These are phyloP conservation scores for Eupithecia exiguata DNA, from an alignment of 2,888 invertebrate species.

Conservation along the genomic window DNA sequence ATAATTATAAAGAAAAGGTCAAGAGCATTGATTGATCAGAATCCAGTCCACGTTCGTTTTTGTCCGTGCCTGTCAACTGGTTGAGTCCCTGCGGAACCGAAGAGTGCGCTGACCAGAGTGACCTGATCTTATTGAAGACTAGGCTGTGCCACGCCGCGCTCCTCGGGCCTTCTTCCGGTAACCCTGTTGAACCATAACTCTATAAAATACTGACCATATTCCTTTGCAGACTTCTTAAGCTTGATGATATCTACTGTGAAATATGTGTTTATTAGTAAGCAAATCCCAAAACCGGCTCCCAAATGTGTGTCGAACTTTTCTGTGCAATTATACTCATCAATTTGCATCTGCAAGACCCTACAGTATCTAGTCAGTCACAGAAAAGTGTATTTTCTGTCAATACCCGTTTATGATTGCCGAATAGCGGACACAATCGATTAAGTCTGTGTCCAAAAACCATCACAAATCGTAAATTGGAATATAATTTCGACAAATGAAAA, in stretches of 20 bases:
- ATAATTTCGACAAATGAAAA: slow-evolving; percentile 64
- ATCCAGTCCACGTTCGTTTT: slow-evolving; percentile 70
- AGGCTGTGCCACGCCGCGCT: slow-evolving; percentile 88
- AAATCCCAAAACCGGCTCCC: slow-evolving; percentile 12
- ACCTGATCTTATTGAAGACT: slow-evolving; percentile 94
- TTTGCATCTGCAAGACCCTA: neutral
- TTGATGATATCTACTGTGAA: neutral
- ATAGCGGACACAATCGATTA: slow-evolving; percentile 36
- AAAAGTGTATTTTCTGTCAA: slow-evolving; percentile 28
- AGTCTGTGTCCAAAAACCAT: slow-evolving; percentile 42
- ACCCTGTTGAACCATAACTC: slow-evolving; percentile 61
- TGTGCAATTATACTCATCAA: neutral
- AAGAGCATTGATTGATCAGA: slow-evolving; percentile 23
- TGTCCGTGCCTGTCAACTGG: slow-evolving; percentile 87
- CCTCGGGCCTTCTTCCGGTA: slow-evolving; percentile 78
- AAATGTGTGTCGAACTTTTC: slow-evolving; percentile 17
- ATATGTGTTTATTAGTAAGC: neutral
- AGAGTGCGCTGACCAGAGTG: slow-evolving; percentile 92
- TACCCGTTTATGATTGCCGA: slow-evolving; percentile 27
- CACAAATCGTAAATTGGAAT: slow-evolving; percentile 60
- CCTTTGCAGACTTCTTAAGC: neutral
- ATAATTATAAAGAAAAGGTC: neutral
- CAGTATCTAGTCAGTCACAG: neutral
- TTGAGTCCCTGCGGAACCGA: slow-evolving; percentile 91
- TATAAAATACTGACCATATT: slow-evolving; percentile 18